A percentile compares a stretch with the other conserved stretches of the same genome.
These are phyloP conservation scores for Therioaphis trifolii DNA, from an alignment of 2,888 invertebrate species.

Conservation along the genomic window DNA sequence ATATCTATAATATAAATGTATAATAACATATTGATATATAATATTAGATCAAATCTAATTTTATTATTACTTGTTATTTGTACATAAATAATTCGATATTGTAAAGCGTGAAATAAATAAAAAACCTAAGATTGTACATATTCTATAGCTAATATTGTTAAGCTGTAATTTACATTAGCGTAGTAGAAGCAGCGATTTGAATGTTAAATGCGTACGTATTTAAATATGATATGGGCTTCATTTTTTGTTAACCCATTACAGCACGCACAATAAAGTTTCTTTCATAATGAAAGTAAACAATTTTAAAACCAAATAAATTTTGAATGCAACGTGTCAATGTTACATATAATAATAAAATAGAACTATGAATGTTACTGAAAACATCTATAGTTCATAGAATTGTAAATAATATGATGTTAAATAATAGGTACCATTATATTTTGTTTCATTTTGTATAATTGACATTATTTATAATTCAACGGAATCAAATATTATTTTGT, in stretches of 20 bases:
- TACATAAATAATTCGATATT: too few species aligned
- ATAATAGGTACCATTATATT: not conserved
- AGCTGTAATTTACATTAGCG: not conserved
- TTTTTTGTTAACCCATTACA: not conserved
- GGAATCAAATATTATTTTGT: too few species aligned
- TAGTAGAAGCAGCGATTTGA: too few species aligned
- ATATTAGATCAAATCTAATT: too few species aligned
- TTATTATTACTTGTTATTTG: too few species aligned
- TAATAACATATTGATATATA: too few species aligned
- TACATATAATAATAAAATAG: not conserved
- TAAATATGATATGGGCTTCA: constrained; percentile 1
- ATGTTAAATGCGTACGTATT: not conserved
- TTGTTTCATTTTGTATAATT: not conserved
- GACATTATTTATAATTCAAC: not conserved
- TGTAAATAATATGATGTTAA: not conserved
- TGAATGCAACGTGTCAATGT: not conserved
- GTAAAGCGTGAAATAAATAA: too few species aligned
- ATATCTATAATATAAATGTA: too few species aligned
- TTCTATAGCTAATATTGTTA: too few species aligned
- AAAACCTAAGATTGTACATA: too few species aligned
- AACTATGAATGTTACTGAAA: not conserved
- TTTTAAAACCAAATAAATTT: constrained; percentile 14
- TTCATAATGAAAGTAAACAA: constrained; percentile 9
- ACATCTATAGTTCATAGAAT: not conserved
- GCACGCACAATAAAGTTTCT: constrained; percentile 38